Percentiles rank a stretch among this genome's conserved stretches.
Evolutionary conservation across 2,113 vertebrate genomes (phyloP).

Genomic region (Notiomystis cincta): DNA sequence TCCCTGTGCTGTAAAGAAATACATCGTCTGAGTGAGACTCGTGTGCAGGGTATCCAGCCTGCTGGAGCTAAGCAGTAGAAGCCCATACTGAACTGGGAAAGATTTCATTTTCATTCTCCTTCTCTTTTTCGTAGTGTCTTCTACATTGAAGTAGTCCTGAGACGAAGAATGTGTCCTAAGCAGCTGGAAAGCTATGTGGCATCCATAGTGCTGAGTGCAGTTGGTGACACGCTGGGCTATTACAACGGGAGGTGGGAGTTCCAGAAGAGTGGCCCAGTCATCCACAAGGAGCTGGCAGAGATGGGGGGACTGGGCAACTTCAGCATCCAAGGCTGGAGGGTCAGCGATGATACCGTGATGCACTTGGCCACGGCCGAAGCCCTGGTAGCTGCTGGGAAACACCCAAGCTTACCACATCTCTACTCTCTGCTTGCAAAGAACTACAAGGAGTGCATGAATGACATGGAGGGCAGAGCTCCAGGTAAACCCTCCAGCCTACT

Average conservation of each 20-base stretch:
- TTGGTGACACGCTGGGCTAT: constrained; percentile 78
- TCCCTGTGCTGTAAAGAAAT: neutral
- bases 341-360: constrained; percentile 85
- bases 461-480: constrained; percentile 79
- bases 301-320: constrained; percentile 73
- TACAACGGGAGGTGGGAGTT: constrained; percentile 76
- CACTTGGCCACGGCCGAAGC: constrained; percentile 83
- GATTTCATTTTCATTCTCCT: neutral
- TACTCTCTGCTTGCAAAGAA: constrained; percentile 74
- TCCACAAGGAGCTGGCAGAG: constrained; percentile 71
- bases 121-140: neutral
- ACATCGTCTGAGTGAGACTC: fast-evolving
- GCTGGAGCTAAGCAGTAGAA: neutral
- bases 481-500: constrained; percentile 49
- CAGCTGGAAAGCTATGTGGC: constrained; percentile 74
- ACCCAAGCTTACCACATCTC: neutral
- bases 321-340: constrained; percentile 60
- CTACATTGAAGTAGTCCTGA: neutral
- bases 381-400: constrained; percentile 59
- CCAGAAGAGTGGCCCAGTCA: constrained; percentile 47
- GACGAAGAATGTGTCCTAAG: neutral
- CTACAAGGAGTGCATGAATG: constrained; percentile 79
- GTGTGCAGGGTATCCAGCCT: neutral
- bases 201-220: constrained; percentile 76
- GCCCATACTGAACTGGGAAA: neutral